A percentile compares a stretch with the other conserved stretches of the same genome.
Evolutionary conservation across 2,888 invertebrate genomes (phyloP).

Genomic region (Cryptocheilus praepositus): DNA sequence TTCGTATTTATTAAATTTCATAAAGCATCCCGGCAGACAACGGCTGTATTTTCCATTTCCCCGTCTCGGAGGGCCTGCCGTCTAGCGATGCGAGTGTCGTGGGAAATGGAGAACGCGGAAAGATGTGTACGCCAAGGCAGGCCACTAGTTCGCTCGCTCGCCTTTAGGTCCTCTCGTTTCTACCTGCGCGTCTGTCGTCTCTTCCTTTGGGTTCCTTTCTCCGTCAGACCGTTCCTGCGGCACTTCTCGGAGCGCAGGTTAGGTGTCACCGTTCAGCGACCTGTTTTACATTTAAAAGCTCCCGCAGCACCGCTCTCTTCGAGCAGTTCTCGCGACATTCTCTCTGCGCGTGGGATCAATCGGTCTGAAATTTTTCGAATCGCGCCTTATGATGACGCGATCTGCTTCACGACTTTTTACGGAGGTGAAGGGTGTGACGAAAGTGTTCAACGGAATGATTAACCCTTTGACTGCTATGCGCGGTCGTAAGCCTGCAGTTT

Average conservation of each 20-base stretch:
- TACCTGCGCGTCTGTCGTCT: not conserved
- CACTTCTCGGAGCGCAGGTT: constrained; percentile 40
- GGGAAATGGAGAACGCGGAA: constrained; percentile 59
- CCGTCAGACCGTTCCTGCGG: too few relatives aligned
- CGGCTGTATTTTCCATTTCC: constrained; percentile 72
- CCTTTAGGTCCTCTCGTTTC: not conserved
- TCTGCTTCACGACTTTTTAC: too few relatives aligned
- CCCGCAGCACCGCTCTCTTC: constrained; percentile 31
- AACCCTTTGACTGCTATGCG: too few relatives aligned
- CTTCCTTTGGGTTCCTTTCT: not conserved
- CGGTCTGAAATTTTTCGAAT: too few relatives aligned
- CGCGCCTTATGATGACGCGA: too few relatives aligned
- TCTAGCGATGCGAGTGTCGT: constrained; percentile 40
- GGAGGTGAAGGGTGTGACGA: too few relatives aligned
- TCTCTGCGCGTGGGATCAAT: too few relatives aligned
- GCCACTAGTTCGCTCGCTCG: not conserved
- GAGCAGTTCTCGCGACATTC: too few relatives aligned
- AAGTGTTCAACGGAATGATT: too few relatives aligned
- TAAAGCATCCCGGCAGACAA: constrained; percentile 62
- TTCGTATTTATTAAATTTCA: constrained; percentile 73
- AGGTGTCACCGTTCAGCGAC: constrained; percentile 62
- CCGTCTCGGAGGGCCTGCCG: constrained; percentile 50
- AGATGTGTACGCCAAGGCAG: constrained; percentile 57
- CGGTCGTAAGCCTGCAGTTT: too few relatives aligned
- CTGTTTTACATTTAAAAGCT: constrained; percentile 68